Base-by-base conservation (phyloP, 1,140 invertebrate species). In the Panagrolaimus sp. region DNA sequence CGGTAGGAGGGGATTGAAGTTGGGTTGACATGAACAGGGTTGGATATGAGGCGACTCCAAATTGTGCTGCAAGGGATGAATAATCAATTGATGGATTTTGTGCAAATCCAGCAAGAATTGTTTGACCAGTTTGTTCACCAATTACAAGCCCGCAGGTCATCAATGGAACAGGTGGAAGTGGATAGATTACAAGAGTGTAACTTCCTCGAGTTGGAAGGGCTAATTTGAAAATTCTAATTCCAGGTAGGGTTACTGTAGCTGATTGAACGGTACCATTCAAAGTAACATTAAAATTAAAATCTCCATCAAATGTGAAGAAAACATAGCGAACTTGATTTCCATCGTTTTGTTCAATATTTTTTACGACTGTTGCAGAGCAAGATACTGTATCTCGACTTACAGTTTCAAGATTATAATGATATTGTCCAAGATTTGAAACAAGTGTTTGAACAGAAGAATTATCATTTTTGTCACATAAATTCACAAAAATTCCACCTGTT, bases 11-110 rank as follows among this genome's bases (percentile, higher is more conserved):
- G 8, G 52, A 58, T 58, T 58, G 52, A 21, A 58, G 28, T 26
- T 58, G 52, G 15, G 52, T 58, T 28, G 52, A 58, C 21, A 58
- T 58, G 52, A 58, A 58, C 15, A 58, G 28, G 3, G 52, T 28
- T 17, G 52, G 52, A 58, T 58, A 28, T 10, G 21, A 26, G 52
- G 52, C 21, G 8, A 12, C 4, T 5, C 52, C 52, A 28, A 1
- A 58, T 21, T 58, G 52, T 17, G 52, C 21, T 12, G 52, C 21
- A 14, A 58, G 8, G 4, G 52, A 58, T 12, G 52, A 26, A 14
- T 58, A 58, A 58, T 58, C 52, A 21, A 58, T 58, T 21, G 21
- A 26, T 58, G 52, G 52, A 58, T 58, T 58, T 0, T 21, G 10
- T n/a, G 52, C 28, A 21, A 58, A 58, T 12, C 52, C 52, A 28